Conservation (phyloP, 2,797 vertebrate genomes). For the Manis javanica region DNA sequence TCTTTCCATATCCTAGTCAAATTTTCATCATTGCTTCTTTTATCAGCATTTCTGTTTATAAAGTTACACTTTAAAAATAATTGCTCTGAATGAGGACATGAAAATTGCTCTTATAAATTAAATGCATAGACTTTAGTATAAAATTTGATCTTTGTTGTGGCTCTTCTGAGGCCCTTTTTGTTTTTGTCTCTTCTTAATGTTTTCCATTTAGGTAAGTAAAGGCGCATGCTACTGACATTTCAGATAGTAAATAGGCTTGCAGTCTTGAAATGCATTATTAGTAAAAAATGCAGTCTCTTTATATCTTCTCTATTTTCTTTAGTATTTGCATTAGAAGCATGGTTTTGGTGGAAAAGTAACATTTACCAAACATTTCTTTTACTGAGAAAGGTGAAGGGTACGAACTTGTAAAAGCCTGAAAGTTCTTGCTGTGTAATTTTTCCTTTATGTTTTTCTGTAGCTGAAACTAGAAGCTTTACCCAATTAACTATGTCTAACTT, state of each 20-base stretch:
- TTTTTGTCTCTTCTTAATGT: neutral
- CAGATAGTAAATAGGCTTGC: neutral
- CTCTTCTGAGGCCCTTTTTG: neutral
- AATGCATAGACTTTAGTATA: neutral
- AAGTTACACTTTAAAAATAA: conserved; percentile 3
- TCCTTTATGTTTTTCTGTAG: conserved; percentile 15
- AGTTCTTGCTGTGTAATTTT: neutral
- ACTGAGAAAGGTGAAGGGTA: neutral
- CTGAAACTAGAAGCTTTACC: conserved; percentile 26
- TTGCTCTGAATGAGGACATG: neutral
- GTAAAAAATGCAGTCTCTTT: neutral
- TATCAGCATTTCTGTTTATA: neutral
- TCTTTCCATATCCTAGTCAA: neutral
- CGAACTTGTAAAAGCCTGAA: neutral
- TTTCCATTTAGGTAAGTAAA: conserved; percentile 37
- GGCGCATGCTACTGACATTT: conserved; percentile 10
- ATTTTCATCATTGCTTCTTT: neutral
- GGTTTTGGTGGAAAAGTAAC: neutral
- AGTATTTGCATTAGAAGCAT: neutral
- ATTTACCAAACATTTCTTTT: neutral
- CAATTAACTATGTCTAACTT: neutral
- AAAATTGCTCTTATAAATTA: neutral
- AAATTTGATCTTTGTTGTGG: conserved; percentile 31
- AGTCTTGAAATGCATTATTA: conserved; percentile 36
- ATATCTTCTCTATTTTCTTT: neutral